phyloP scores from a whole-genome alignment of 2,888 invertebrate species.

The Harpalus rufipes region DNA sequence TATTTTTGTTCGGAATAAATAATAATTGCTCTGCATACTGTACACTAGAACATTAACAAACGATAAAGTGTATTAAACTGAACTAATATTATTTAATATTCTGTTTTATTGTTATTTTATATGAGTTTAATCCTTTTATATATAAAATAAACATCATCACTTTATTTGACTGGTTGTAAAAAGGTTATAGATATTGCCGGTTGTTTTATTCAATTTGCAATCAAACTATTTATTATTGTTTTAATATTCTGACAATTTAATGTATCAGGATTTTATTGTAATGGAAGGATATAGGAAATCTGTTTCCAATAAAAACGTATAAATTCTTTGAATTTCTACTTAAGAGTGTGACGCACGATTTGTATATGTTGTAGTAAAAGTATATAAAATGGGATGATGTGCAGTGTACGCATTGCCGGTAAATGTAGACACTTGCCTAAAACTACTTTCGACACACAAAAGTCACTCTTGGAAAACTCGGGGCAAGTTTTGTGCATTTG shows the following conservation, averaged over 20 bases:
- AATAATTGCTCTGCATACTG: neutral
- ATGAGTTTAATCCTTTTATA: neutral
- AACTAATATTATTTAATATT: neutral
- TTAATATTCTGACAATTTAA: neutral
- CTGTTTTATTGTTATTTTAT: neutral
- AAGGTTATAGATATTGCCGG: neutral
- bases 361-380: no score
- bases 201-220: neutral
- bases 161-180: neutral
- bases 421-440: no score
- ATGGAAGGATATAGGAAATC: no score
- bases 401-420: no score
- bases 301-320: no score
- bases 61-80: neutral
- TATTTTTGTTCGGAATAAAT: constrained; percentile 12
- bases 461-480: no score
- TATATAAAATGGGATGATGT: no score
- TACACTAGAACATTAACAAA: neutral
- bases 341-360: no score
- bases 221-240: neutral
- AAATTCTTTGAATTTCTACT: no score
- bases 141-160: neutral
- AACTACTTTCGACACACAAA: no score
- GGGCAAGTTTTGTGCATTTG: no score
- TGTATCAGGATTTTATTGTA: no score